Percentiles rank a stretch among this genome's conserved stretches.
phyloP scores from a whole-genome alignment of 23 tunicate genomes.

The Halocynthia roretzi region DNA sequence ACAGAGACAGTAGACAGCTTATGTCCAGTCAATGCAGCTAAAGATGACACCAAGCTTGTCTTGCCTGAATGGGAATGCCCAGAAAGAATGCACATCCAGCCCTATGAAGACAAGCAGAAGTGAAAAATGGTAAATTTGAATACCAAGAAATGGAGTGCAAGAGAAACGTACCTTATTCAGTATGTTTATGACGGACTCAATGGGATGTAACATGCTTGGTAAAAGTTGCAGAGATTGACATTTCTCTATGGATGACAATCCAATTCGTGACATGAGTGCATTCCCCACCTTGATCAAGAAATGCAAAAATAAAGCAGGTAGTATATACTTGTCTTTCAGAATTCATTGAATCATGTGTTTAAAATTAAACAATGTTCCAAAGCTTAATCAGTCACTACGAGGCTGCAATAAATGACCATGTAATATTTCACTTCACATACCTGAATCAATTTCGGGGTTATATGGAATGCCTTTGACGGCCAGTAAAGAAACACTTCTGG shows the following conservation, averaged over 20 bases:
- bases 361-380: no score
- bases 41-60: constrained; percentile 39
- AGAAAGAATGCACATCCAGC: constrained; percentile 85
- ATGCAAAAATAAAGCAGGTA: no score
- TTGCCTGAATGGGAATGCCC: constrained; percentile 55
- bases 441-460: constrained; percentile 30
- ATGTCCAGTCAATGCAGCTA: constrained; percentile 63
- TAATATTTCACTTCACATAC: not conserved
- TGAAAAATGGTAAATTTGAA: no score
- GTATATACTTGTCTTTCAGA: no score
- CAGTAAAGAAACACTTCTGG: constrained; percentile 15
- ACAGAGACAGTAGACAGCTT: constrained; percentile 56
- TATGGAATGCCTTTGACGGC: constrained; percentile 50
- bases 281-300: constrained; percentile 37
- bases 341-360: no score
- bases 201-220: constrained; percentile 54
- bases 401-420: no score
- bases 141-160: no score
- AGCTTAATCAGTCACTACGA: no score
- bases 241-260: not conserved
- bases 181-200: constrained; percentile 34
- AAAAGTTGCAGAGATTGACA: constrained; percentile 2
- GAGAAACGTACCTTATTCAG: constrained; percentile 30
- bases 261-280: constrained; percentile 25
- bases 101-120: constrained; percentile 9